Conservation (phyloP, 1,140 invertebrate genomes). For the Alviniconcha marisindica region DNA sequence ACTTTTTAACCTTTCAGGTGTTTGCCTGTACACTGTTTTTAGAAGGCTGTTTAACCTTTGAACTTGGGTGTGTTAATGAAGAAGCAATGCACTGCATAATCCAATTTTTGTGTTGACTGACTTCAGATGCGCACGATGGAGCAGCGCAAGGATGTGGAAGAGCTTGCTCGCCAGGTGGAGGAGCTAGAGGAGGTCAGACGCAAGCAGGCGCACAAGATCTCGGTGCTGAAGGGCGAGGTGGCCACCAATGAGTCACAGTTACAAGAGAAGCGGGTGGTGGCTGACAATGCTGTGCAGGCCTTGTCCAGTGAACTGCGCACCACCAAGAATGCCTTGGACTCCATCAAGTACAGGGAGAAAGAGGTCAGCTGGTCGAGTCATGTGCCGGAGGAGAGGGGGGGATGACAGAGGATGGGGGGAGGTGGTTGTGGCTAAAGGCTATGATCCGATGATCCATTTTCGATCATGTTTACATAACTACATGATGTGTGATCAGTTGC, state of each 20-base stretch:
- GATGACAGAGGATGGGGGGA: too few relatives aligned
- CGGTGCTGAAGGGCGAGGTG: slow-evolving; percentile 64
- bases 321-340: slow-evolving; percentile 72
- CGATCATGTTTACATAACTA: too few relatives aligned
- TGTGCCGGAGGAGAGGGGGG: too few relatives aligned
- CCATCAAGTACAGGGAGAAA: slow-evolving; percentile 72
- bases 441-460: too few relatives aligned
- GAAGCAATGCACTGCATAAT: too few relatives aligned
- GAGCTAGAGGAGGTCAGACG: slow-evolving; percentile 73
- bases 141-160: slow-evolving; percentile 71
- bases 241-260: slow-evolving; percentile 50
- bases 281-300: slow-evolving; percentile 74
- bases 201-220: slow-evolving; percentile 73
- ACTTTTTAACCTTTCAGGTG: too few relatives aligned
- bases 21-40: too few relatives aligned
- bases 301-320: slow-evolving; percentile 74
- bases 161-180: slow-evolving; percentile 67
- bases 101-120: too few relatives aligned
- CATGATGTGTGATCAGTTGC: too few relatives aligned
- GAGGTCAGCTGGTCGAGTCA: slow-evolving; percentile 70
- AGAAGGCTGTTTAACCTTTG: too few relatives aligned
- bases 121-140: slow-evolving; percentile 67
- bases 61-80: too few relatives aligned
- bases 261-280: slow-evolving; percentile 63
- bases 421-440: too few relatives aligned